Evolutionary conservation across 2,797 vertebrate species (phyloP), one percentile per base, ranked within the genome.

Genomic region (Lacerta viridis): DNA sequence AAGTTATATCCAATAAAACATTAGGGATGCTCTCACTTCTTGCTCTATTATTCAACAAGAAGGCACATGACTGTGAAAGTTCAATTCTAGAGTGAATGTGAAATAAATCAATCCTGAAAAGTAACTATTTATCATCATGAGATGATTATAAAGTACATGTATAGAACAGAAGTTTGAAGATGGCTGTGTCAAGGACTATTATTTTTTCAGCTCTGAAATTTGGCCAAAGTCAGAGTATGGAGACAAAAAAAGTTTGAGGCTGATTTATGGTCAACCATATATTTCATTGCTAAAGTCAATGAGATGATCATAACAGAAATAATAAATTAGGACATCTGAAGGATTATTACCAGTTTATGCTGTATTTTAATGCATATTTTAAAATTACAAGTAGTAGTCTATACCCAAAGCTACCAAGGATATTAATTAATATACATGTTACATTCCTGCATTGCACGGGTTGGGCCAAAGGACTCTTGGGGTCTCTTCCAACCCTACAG

Each of bases 1-100:
- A 93, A 84, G 39, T 3, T 86, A 9, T 83, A 93, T 92, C 89
- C 7, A 95, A 74, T 89, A 23, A 92, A 87, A 88, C 94, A 92
- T 77, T 79, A 82, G 59, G 2, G 43, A 7, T 82, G n/a, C 68
- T 87, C 84, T 88, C 75, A 87, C 71, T 87, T 64, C 75, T 29
- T 43, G 59, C 59, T 55, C 7, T 81, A 71, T 90, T 88, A 90
- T 87, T 23, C 15, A 91, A 88, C 71, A 88, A 74, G 87, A 83
- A 64, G 89, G 0, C 88, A 23, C 71, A 75, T 43, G 77, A 89
- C 46, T 89, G 7, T 72, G 41, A 87, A 94, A 95, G 89, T 91
- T 89, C 93, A 81, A 41, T 88, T 92, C 90, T 82, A 83, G 61
- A 76, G 15, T 88, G 79, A 76, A 92, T 85, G 80, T 50, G 87